phyloP scores from a whole-genome alignment of 2,888 invertebrate genomes.

The Sesia apiformis region DNA sequence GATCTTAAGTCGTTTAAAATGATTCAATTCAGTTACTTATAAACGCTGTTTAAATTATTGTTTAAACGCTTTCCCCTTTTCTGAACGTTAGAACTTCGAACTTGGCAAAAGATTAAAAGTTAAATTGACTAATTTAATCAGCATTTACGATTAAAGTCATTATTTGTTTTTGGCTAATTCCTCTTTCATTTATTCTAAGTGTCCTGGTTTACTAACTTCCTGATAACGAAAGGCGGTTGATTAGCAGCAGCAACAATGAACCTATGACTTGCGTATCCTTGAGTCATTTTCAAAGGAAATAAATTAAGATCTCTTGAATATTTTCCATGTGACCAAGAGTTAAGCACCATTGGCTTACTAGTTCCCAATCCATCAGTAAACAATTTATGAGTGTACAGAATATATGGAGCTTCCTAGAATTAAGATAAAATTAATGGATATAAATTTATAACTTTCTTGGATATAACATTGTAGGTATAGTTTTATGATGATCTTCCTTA shows the following conservation, averaged over 20 bases:
- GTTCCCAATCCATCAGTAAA: slow-evolving; percentile 83
- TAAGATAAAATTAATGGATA: not conserved
- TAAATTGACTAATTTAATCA: too few species aligned
- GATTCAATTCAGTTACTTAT: too few species aligned
- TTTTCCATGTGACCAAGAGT: slow-evolving; percentile 80
- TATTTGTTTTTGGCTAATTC: too few species aligned
- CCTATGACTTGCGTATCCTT: slow-evolving; percentile 84
- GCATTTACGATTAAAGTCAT: too few species aligned
- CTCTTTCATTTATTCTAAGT: too few species aligned
- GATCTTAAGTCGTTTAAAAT: too few species aligned
- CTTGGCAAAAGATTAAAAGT: too few species aligned
- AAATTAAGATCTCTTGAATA: slow-evolving; percentile 77
- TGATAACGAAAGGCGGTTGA: slow-evolving; percentile 84
- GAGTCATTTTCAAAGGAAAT: slow-evolving; percentile 79
- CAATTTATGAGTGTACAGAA: slow-evolving; percentile 83
- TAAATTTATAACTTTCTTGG: not conserved
- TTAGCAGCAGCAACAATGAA: slow-evolving; percentile 80
- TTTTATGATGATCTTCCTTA: slow-evolving; percentile 27
- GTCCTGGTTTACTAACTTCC: slow-evolving; percentile 51
- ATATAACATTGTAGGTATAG: not conserved
- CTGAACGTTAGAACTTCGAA: too few species aligned
- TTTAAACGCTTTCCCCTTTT: too few species aligned
- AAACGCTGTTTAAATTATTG: too few species aligned
- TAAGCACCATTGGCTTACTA: slow-evolving; percentile 78
- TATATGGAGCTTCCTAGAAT: slow-evolving; percentile 79